A percentile compares a stretch with the other conserved stretches of the same genome.
Evolutionary conservation across 64 coral and sea anemone species (phyloP).

Genomic region (Montipora foliosa): DNA sequence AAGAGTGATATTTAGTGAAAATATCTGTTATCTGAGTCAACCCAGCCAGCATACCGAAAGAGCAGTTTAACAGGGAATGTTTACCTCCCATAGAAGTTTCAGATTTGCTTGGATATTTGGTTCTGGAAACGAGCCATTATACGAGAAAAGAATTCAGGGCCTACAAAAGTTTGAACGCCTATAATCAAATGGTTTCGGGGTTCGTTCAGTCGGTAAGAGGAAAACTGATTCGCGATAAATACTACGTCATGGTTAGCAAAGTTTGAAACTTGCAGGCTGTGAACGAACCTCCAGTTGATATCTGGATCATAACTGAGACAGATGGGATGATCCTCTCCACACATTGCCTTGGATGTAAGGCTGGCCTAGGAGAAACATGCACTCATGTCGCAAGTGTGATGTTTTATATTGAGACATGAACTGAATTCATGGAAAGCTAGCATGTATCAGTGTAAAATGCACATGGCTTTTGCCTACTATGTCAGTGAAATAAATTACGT

Average conservation of each 20-base stretch:
- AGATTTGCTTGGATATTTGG: conserved; percentile 16
- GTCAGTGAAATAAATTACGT: no score
- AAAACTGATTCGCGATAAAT: conserved; percentile 19
- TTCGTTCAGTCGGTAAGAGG: conserved; percentile 13
- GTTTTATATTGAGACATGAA: neutral
- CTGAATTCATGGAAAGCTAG: no score
- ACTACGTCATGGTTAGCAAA: conserved; percentile 1
- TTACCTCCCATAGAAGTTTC: conserved; percentile 1
- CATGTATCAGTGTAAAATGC: no score
- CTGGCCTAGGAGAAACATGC: conserved; percentile 26
- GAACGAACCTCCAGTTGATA: conserved; percentile 15
- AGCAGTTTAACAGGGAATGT: conserved; percentile 16
- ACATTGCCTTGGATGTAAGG: conserved; percentile 31
- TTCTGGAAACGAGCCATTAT: conserved; percentile 11
- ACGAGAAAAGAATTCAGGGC: conserved; percentile 15
- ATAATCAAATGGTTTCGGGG: neutral
- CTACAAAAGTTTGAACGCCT: neutral
- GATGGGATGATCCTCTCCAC: conserved; percentile 2
- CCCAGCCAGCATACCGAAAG: neutral
- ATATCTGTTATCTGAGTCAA: conserved; percentile 12
- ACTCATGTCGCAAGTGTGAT: conserved; percentile 26
- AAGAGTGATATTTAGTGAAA: no score
- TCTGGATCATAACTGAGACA: conserved; percentile 26
- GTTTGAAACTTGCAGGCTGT: conserved; percentile 6
- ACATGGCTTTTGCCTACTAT: no score